Evolutionary conservation across 2,888 invertebrate species (phyloP).

Genomic region (Graphium colonna): DNA sequence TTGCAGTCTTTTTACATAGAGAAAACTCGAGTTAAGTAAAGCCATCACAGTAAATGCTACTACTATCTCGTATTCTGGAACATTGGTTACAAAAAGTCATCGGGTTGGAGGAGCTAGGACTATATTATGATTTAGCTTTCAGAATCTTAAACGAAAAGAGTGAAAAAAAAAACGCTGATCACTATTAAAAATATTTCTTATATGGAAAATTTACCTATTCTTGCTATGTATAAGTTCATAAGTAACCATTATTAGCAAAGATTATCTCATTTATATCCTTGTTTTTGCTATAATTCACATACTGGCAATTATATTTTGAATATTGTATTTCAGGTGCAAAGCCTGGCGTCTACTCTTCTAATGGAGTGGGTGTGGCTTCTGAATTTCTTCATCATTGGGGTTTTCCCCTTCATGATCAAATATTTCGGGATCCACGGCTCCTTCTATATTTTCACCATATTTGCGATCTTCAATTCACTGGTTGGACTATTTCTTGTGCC

Average conservation of each 20-base stretch:
- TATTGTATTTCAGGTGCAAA: constrained; percentile 51
- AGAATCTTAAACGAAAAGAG: no score
- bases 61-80: no score
- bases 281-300: no score
- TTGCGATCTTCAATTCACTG: constrained; percentile 43
- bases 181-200: no score
- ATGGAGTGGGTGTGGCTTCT: constrained; percentile 66
- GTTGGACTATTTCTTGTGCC: constrained; percentile 56
- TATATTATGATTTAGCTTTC: no score
- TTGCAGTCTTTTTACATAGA: no score
- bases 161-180: no score
- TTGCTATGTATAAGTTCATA: constrained; percentile 1
- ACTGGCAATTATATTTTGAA: no score
- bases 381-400: constrained; percentile 60
- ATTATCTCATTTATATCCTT: background rate
- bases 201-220: background rate
- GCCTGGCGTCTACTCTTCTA: constrained; percentile 59
- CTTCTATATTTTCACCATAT: constrained; percentile 58
- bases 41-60: no score
- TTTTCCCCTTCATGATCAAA: constrained; percentile 54
- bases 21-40: no score
- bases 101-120: no score
- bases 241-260: background rate
- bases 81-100: no score
- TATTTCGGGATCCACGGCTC: constrained; percentile 53